Base-by-base conservation (phyloP, 2,888 invertebrate genomes). In the Elmis aenea region DNA sequence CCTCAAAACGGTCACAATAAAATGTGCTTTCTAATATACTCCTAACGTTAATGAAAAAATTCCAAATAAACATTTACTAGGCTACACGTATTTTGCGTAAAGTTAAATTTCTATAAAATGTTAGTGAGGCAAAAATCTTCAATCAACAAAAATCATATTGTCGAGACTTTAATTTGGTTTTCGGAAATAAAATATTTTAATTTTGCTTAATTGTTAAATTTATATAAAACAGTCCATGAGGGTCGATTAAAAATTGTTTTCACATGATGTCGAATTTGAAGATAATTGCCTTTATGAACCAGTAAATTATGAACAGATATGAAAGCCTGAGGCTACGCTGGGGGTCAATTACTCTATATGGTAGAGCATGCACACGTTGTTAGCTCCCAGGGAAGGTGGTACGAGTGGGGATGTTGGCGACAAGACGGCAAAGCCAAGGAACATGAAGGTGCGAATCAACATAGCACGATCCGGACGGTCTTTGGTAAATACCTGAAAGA, bases 371-470 rank as follows among this genome's bases (percentile, higher is more conserved):
- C 67, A 68, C 29, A 68, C 59, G 55, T 68, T 63, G 38, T 64
- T 62, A 21, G 53, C 54, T 26, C 63, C 62, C 42, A 66, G 45
- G 13, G 61, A 58, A 58, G 79, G 76, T 45, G 86, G 85, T 56
- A 85, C 78, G 62, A 85, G 70, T 35, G 78, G 79, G 48, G 91
- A 85, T 52, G 79, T 85, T 25, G 94, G 90, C 23, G 90, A 80
- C 59, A 95, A 74, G 43, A 88, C 79, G 50, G 83, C 80, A 73
- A 96, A 96, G 42, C 96, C 96, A 75, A 96, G 81, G 72, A 93
- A 94, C 86, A 93, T 91, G 79, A 96, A 96, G 18, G 94, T 93
- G 55, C 94, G 85, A 49, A 96, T 82, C 58, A 96, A 75, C 52
- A 84, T 82, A 32, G 85, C 84, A 70, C 91, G 81, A 63, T 95